Percentiles rank a stretch among this genome's conserved stretches.
Evolutionary conservation across 2,888 invertebrate species (phyloP).

Genomic region (Metallyticus violacea): DNA sequence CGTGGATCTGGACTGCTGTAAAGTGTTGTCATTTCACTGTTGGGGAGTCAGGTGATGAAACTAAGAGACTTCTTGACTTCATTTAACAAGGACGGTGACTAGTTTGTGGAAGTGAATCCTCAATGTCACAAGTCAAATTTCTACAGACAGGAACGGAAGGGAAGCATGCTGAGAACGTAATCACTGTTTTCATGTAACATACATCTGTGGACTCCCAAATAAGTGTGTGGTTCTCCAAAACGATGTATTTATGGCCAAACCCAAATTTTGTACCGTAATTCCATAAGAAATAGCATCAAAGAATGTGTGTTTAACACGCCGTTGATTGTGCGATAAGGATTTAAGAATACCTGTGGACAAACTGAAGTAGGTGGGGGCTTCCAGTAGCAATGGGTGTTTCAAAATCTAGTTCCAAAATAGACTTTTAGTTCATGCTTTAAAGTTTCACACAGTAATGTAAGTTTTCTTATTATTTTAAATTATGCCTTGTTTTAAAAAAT

Average conservation of each 20-base stretch:
- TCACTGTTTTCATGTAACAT: background rate
- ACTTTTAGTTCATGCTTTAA: background rate
- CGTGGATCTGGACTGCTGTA: background rate
- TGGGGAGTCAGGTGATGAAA: background rate
- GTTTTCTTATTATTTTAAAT: background rate
- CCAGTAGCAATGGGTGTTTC: background rate
- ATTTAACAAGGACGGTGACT: background rate
- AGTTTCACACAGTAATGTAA: background rate
- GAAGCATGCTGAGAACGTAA: background rate
- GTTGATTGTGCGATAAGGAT: background rate
- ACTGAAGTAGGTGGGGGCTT: background rate
- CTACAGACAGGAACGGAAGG: background rate
- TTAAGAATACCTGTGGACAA: background rate
- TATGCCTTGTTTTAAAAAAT: background rate
- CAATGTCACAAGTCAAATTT: too few species aligned
- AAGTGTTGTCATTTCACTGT: background rate
- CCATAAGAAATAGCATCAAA: background rate
- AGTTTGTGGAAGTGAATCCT: background rate
- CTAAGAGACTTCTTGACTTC: too few species aligned
- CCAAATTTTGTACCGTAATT: conserved; percentile 6
- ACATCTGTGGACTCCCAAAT: background rate
- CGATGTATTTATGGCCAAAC: background rate
- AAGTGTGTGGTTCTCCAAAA: background rate
- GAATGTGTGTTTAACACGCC: background rate
- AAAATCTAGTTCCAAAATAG: background rate